Evolutionary conservation across 2,797 vertebrate species (phyloP).

Genomic region (Periparus ater): DNA sequence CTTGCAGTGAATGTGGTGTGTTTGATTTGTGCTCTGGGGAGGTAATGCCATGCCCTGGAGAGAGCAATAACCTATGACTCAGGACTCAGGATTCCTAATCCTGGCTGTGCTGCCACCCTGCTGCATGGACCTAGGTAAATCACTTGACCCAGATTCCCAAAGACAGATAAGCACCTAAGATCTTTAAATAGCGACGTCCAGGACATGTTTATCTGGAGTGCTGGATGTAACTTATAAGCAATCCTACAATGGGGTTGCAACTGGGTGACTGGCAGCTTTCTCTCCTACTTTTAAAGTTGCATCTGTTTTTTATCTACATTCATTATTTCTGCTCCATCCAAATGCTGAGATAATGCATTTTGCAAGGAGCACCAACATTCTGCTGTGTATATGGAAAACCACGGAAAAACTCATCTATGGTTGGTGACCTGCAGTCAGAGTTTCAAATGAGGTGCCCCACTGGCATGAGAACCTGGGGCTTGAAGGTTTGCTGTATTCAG

Average conservation of each 20-base stretch:
- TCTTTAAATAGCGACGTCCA: slow-evolving; percentile 51
- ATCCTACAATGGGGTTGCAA: neutral
- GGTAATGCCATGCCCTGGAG: neutral
- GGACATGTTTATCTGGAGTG: slow-evolving; percentile 28
- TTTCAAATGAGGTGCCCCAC: neutral
- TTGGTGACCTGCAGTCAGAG: neutral
- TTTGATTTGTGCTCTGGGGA: neutral
- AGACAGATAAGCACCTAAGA: slow-evolving; percentile 56
- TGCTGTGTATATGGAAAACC: neutral
- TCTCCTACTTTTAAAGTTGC: neutral
- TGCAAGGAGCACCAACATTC: neutral
- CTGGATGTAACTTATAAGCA: neutral
- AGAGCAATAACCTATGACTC: neutral
- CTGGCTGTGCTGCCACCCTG: neutral
- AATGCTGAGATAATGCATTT: neutral
- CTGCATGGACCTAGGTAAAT: slow-evolving; percentile 2
- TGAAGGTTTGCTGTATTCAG: neutral
- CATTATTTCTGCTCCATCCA: neutral
- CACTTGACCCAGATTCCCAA: slow-evolving; percentile 56
- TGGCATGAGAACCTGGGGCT: neutral
- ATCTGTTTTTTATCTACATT: neutral
- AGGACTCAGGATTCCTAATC: slow-evolving; percentile 17
- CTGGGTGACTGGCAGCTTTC: neutral
- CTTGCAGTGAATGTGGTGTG: neutral
- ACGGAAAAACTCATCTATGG: neutral